Evolutionary conservation across 1,140 invertebrate genomes (phyloP), one percentile per base, ranked within the genome.

Genomic region (Ceratosolen fusciceps): DNA sequence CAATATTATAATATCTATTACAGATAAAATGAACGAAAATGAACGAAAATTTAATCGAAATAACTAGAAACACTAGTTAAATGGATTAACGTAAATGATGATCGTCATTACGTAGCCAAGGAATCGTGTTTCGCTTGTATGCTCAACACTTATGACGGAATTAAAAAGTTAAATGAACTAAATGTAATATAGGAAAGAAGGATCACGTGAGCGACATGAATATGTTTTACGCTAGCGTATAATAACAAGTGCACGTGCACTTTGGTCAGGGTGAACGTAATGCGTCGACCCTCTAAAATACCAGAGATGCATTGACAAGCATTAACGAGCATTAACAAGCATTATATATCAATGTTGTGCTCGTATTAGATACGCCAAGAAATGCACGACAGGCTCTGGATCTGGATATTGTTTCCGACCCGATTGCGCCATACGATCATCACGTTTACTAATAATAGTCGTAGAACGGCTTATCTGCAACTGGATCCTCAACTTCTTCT

Each of bases 341-440:
- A 26, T 78, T 78, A 60, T 47, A 47, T 71, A 67, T 75, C 74
- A 75, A 75, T 75, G 67, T 75, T 75, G 74, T 75, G 19, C 43
- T 75, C 47, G 1, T 21, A 47, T 75, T 67, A 67, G 74, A n/a
- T 14, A 75, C 74, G 60, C 74, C 60, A 14, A 52, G 43, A 16
- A n/a, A 72, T 72, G 26, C 47, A n/a, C 47, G 1, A 3, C 19
- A 12, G 19, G 70, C 5, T 31, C 37, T 47, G 29, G 47, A 37
- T 31, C 37, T 47, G 29, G 47, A 37, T 65, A 37, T 65, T 37
- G 31, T 10, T 19, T 21, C 7, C 9, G 19, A 29, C 3, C 16
- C 24, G 56, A 60, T 37, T 31, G 31, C 31, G 31, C 1, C 16
- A 10, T 5, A 62, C 60, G 31, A 37, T 65, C 34, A 65, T 43